Conservation (phyloP, 1,140 invertebrate species). For the Papilio polyxenes region DNA sequence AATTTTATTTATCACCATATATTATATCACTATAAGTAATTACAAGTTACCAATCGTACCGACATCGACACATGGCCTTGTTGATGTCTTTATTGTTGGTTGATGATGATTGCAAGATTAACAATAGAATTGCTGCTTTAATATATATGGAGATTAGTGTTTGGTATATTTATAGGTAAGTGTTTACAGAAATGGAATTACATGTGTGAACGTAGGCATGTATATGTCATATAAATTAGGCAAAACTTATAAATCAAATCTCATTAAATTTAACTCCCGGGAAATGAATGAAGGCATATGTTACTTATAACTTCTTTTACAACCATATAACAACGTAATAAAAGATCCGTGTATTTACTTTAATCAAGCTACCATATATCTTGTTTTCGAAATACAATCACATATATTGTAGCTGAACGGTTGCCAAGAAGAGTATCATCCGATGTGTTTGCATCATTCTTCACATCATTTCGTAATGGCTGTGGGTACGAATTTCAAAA, state of each 20-base stretch:
- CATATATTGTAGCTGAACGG: neutral
- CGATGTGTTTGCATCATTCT: neutral
- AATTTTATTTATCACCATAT: neutral
- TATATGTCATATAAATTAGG: no score
- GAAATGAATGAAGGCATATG: no score
- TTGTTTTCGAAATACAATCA: neutral
- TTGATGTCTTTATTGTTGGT: neutral
- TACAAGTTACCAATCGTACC: neutral
- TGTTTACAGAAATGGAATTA: neutral
- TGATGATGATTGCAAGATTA: neutral
- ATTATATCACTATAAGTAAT: neutral
- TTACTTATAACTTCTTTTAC: no score
- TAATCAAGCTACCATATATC: neutral
- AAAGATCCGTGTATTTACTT: neutral
- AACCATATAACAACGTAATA: neutral
- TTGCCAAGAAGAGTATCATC: neutral
- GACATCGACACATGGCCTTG: neutral
- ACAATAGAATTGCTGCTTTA: neutral
- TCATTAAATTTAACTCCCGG: no score
- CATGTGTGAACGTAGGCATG: no score
- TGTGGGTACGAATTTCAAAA: neutral
- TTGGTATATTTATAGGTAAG: neutral
- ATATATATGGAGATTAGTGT: conserved; percentile 7
- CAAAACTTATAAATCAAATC: no score
- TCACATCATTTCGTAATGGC: neutral